Percentiles rank a stretch among this genome's conserved stretches.
Conservation (phyloP, 2,113 vertebrate species). For the Strix aluco region DNA sequence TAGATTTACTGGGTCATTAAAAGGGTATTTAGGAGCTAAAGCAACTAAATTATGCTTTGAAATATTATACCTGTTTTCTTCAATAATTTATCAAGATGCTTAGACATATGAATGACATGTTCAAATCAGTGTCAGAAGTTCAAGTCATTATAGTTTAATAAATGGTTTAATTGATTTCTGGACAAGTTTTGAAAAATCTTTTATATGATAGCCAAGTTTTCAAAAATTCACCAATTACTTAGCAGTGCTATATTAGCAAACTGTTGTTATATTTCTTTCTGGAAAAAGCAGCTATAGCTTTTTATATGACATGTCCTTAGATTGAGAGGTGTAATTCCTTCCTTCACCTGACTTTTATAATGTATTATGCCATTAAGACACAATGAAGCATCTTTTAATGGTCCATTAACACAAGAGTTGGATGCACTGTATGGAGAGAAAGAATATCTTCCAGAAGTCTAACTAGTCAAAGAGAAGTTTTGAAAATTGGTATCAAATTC, state of each 20-base stretch:
- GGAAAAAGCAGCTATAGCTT: background rate
- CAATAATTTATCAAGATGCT: background rate
- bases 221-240: background rate
- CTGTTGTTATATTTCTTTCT: background rate
- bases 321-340: slow-evolving; percentile 29
- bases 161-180: background rate
- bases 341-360: slow-evolving; percentile 36
- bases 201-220: background rate
- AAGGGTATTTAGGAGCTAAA: background rate
- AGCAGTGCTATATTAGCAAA: background rate
- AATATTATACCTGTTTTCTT: background rate
- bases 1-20: background rate
- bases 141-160: background rate
- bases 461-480: background rate
- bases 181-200: background rate
- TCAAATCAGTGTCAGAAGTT: background rate
- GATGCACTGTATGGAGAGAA: background rate
- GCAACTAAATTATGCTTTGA: background rate
- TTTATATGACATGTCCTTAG: slow-evolving; percentile 6
- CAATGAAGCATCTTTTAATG: slow-evolving; percentile 55
- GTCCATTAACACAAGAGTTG: slow-evolving; percentile 33
- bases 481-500: background rate
- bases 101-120: background rate
- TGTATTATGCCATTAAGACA: slow-evolving; percentile 41
- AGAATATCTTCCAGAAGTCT: background rate